Evolutionary conservation across 2,888 invertebrate species (phyloP), one percentile per base, ranked within the genome.

Genomic region (Ecliptopera silaceata): DNA sequence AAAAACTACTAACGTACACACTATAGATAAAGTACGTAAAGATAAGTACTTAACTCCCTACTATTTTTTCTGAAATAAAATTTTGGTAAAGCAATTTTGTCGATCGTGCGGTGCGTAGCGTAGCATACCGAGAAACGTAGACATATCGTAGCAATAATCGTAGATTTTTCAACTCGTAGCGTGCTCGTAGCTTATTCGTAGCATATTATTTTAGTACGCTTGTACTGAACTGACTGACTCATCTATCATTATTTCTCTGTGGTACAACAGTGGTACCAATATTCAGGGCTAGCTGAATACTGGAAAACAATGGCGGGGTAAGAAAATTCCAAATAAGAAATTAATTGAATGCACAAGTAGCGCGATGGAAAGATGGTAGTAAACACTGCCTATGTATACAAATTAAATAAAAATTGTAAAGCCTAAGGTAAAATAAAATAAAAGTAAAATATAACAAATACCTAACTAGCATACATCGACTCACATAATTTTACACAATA

Each of bases 221-320:
- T 34, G 18, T 36, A 34, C 18, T 17, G 39, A 13, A 15, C 10
- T 17, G 3, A 12, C 12, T 56, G 50, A 50, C 66, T 69, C 69
- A 64, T 26, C 58, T 49, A 18, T 46, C 42, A 15, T 42, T 22
- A 34, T 8, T 49, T 15, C n/a, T 17, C 58, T 58, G 53, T 49
- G 53, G 43, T 43, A 41, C 41, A n/a, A 12, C 12, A 26, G 26
- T n/a, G n/a, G n/a, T 49, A 34, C 47, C 71, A 74, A 71, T 75
- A 74, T 65, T 72, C 71, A 63, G 55, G 39, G 66, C 64, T 68
- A 65, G 68, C 73, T 72, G 74, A 75, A 77, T 74, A 70, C 77
- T 78, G 82, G 74, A 75, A 68, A 68, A 79, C 79, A 79, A 82
- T 77, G 71, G 71, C 62, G 63, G 65, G 72, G 70, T 66, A 66